Percentiles rank a stretch among this genome's conserved stretches.
Evolutionary conservation across 2,888 invertebrate genomes (phyloP).

Genomic region (Aspidapion aeneum): DNA sequence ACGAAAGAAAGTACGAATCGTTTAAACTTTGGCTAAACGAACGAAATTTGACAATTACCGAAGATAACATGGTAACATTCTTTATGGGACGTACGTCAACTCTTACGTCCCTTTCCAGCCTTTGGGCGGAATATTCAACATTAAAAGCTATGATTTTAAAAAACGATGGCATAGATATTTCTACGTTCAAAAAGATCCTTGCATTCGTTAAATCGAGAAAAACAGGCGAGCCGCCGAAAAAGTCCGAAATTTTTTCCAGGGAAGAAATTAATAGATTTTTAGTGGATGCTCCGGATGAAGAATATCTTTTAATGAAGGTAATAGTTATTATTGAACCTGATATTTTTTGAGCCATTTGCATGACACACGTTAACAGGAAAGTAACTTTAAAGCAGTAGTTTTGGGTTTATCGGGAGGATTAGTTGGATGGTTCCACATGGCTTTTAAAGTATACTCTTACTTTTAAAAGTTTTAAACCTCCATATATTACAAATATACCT

Average conservation of each 20-base stretch:
- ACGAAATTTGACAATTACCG: constrained; percentile 11
- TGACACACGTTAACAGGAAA: no score
- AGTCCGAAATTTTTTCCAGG: constrained; percentile 15
- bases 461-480: no score
- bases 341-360: no score
- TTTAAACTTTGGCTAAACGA: constrained; percentile 18
- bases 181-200: constrained; percentile 12
- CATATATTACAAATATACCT: no score
- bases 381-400: no score
- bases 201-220: constrained; percentile 18
- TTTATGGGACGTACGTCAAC: constrained; percentile 16
- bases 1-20: constrained; percentile 13
- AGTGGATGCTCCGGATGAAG: constrained; percentile 17
- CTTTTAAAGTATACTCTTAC: no score
- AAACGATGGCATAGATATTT: constrained; percentile 21
- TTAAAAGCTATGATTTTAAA: constrained; percentile 19
- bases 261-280: constrained; percentile 18
- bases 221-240: constrained; percentile 14
- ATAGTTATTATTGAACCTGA: no score
- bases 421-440: no score
- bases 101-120: constrained; percentile 17
- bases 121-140: constrained; percentile 23
- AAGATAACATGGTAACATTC: constrained; percentile 16
- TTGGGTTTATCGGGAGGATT: no score
- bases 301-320: constrained; percentile 17